Conservation (phyloP, 2,888 invertebrate genomes). For the Deilephila elpenor region DNA sequence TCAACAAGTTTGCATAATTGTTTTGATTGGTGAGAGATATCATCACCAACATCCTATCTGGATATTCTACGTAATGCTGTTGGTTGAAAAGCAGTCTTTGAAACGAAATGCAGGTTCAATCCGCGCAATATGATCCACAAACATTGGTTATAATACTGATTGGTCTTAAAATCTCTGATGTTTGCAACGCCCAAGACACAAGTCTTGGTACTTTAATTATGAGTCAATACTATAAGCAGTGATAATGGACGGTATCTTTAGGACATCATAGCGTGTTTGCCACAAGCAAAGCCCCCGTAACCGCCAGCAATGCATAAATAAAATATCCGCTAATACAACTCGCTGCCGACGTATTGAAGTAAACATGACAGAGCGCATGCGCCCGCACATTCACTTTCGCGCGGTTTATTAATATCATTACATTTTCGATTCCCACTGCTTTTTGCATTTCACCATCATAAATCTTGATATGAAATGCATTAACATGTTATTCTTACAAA, state of each 20-base stretch:
- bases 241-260: too few species aligned
- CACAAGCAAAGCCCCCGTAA: too few species aligned
- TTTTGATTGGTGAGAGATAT: too few species aligned
- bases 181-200: too few species aligned
- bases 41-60: too few species aligned
- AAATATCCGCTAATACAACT: neutral
- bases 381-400: constrained; percentile 18
- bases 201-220: too few species aligned
- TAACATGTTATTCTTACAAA: neutral
- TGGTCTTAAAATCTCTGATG: too few species aligned
- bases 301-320: neutral
- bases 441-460: constrained; percentile 18
- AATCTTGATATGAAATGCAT: constrained; percentile 10
- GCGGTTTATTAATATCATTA: constrained; percentile 8
- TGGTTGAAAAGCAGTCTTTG: neutral
- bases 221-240: too few species aligned
- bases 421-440: constrained; percentile 12
- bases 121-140: neutral
- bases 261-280: too few species aligned
- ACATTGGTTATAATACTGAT: too few species aligned
- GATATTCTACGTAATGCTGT: too few species aligned
- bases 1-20: too few species aligned
- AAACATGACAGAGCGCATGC: constrained; percentile 18
- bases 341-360: neutral
- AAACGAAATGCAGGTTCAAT: neutral